A percentile compares a stretch with the other conserved stretches of the same genome.
Conservation (phyloP, 2,888 invertebrate species). For the Lydus trimaculatus region DNA sequence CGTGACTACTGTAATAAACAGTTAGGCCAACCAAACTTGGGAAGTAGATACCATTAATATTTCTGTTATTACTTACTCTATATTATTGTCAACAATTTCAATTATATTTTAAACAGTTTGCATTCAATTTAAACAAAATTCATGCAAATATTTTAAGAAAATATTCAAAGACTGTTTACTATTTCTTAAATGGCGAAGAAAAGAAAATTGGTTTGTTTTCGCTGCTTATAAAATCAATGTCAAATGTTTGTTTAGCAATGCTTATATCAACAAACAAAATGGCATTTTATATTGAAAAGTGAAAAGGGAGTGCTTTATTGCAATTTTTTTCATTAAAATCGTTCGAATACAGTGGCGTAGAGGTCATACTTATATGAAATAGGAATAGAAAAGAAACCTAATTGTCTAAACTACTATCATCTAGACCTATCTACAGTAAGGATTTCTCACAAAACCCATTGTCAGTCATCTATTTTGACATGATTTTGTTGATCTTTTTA, state of each 20-base stretch:
- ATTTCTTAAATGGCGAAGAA: not conserved
- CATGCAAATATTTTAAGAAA: not conserved
- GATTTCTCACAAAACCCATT: no score
- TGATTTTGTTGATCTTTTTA: no score
- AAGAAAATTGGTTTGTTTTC: conserved; percentile 69
- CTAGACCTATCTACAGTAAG: no score
- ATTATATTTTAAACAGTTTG: not conserved
- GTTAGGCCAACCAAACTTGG: not conserved
- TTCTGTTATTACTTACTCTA: not conserved
- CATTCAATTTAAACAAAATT: not conserved
- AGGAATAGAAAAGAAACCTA: no score
- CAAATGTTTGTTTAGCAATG: conserved; percentile 62
- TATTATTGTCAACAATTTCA: not conserved
- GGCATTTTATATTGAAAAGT: not conserved
- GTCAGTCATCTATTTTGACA: no score
- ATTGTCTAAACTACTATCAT: no score
- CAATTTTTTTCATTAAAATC: not conserved
- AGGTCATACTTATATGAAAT: no score
- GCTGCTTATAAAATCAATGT: conserved; percentile 75
- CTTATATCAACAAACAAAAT: conserved; percentile 18
- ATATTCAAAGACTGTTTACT: not conserved
- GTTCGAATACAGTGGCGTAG: no score
- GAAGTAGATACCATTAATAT: not conserved
- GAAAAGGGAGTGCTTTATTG: not conserved
- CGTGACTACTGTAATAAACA: not conserved